Evolutionary conservation across 2,113 vertebrate genomes (phyloP).

Genomic region (Tyto alba): DNA sequence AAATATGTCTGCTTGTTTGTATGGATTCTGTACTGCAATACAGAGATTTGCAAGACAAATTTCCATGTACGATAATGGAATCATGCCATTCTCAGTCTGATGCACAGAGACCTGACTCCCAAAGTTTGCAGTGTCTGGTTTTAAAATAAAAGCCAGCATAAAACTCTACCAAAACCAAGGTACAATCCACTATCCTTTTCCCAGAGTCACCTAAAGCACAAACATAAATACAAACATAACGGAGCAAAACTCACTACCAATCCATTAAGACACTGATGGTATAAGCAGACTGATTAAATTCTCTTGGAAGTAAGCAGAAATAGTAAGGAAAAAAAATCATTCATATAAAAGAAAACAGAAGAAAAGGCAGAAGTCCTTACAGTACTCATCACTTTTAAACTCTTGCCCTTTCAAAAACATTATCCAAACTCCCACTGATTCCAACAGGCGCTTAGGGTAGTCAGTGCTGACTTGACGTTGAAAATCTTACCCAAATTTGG

Average conservation of each 20-base stretch:
- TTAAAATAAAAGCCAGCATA: background rate
- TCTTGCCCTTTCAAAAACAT: background rate
- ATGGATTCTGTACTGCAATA: background rate
- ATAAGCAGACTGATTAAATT: background rate
- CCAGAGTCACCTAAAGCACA: background rate
- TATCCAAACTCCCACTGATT: background rate
- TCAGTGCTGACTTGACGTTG: background rate
- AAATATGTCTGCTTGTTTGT: background rate
- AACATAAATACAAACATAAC: background rate
- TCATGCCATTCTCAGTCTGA: background rate
- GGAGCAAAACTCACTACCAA: background rate
- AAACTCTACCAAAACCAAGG: background rate
- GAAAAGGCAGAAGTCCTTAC: background rate
- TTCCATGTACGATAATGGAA: background rate
- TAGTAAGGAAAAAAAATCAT: background rate
- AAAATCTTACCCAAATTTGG: constrained; percentile 18
- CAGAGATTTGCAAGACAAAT: background rate
- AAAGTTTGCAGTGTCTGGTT: background rate
- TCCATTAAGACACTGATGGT: rapidly evolving
- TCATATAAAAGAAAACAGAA: background rate
- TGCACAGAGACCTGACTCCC: background rate
- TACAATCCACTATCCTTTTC: background rate
- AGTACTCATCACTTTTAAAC: background rate
- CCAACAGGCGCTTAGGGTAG: background rate
- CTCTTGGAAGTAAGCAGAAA: background rate